Percentiles rank a stretch among this genome's conserved stretches.
phyloP scores from a whole-genome alignment of 2,888 invertebrate genomes.

The Sesia bembeciformis region DNA sequence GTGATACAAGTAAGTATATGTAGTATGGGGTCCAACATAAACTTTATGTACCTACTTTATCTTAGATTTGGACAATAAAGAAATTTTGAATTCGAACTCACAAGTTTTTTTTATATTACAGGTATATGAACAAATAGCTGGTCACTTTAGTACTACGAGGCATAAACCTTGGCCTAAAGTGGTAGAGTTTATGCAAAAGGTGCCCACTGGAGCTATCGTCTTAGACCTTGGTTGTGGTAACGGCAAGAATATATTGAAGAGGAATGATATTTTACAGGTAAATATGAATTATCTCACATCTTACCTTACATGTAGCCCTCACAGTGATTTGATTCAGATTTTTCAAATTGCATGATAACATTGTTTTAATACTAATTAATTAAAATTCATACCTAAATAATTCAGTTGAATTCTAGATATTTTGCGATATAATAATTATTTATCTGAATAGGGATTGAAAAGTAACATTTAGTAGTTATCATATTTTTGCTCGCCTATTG shows the following conservation, averaged over 20 bases:
- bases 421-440: too few species aligned
- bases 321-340: too few species aligned
- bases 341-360: too few species aligned
- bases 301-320: not conserved
- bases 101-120: slow-evolving; percentile 21
- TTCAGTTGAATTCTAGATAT: too few species aligned
- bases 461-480: too few species aligned
- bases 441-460: too few species aligned
- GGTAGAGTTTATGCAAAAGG: slow-evolving; percentile 80
- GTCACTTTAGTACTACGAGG: slow-evolving; percentile 95
- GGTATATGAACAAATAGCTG: slow-evolving; percentile 96
- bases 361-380: too few species aligned
- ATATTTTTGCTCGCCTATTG: too few species aligned
- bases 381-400: too few species aligned
- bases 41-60: too few species aligned
- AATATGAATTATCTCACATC: not conserved
- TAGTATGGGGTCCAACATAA: not conserved
- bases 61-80: too few species aligned
- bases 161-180: slow-evolving; percentile 97
- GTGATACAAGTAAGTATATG: not conserved
- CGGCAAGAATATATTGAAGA: slow-evolving; percentile 91
- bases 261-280: slow-evolving; percentile 76
- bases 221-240: slow-evolving; percentile 98
- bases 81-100: too few species aligned
- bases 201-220: slow-evolving; percentile 80